These are phyloP conservation scores for Polypterus bichir DNA, from an alignment of 2,113 vertebrate species.

Conservation along the genomic window DNA sequence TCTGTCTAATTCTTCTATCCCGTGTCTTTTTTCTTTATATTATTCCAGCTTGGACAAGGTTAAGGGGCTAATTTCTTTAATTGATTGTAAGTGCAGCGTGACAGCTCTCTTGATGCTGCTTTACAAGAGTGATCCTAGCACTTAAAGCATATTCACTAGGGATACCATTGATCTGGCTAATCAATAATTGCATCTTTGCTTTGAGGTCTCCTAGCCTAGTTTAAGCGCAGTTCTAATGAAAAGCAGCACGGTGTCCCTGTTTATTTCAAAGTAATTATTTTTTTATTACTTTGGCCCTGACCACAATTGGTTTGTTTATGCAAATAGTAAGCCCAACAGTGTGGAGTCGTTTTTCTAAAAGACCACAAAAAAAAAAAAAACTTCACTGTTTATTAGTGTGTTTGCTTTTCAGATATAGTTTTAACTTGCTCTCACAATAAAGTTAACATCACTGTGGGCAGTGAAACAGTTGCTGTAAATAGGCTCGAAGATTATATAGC, in stretches of 20 bases:
- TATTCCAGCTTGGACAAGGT: slow-evolving; percentile 19
- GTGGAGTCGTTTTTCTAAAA: too few relatives aligned
- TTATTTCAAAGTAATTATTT: neutral
- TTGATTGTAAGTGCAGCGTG: slow-evolving; percentile 55
- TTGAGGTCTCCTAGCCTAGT: slow-evolving; percentile 1
- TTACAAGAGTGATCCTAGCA: slow-evolving; percentile 28
- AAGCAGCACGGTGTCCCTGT: neutral
- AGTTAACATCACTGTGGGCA: too few relatives aligned
- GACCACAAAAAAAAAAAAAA: too few relatives aligned
- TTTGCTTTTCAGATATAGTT: too few relatives aligned
- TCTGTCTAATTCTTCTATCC: too few relatives aligned
- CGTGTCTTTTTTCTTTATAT: neutral
- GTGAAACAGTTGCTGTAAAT: too few relatives aligned
- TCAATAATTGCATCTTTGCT: slow-evolving; percentile 33
- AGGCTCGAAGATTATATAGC: too few relatives aligned
- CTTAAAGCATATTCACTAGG: slow-evolving; percentile 28
- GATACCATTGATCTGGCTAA: slow-evolving; percentile 39
- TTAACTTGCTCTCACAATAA: too few relatives aligned
- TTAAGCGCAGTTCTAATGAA: neutral
- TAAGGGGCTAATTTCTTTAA: slow-evolving; percentile 56
- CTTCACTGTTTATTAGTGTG: too few relatives aligned
- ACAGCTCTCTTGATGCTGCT: slow-evolving; percentile 49
- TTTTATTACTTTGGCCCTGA: neutral
- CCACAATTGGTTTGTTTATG: neutral
- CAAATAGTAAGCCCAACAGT: too few relatives aligned